Evolutionary conservation across 2,888 invertebrate genomes (phyloP).

Genomic region (Cybosia mesomella): DNA sequence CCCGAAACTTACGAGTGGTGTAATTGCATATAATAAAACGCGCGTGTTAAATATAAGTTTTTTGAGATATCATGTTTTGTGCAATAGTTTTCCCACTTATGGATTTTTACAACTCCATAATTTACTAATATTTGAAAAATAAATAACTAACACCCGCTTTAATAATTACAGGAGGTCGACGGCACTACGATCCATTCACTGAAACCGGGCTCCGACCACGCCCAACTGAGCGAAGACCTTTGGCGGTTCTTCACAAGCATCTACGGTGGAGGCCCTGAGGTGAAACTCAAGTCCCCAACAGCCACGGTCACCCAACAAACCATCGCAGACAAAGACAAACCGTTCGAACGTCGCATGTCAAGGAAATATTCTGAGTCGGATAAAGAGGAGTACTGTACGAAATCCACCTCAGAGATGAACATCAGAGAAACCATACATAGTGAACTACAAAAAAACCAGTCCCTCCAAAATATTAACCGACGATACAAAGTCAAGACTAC

Average conservation of each 20-base stretch:
- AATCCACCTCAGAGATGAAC: conserved; percentile 76
- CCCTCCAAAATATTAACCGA: conserved; percentile 78
- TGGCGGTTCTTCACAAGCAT: conserved; percentile 95
- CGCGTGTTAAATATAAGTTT: too few relatives aligned
- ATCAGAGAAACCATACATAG: conserved; percentile 68
- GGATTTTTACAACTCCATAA: neutral
- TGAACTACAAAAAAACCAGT: conserved; percentile 79
- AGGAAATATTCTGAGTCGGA: conserved; percentile 79
- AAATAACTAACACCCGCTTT: neutral
- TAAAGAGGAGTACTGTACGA: conserved; percentile 78
- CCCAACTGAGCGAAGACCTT: conserved; percentile 93
- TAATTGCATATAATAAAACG: too few relatives aligned
- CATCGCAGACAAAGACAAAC: conserved; percentile 42
- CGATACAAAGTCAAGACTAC: conserved; percentile 59
- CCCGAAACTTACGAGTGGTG: too few relatives aligned
- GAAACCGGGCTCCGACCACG: conserved; percentile 89
- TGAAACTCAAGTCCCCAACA: conserved; percentile 77
- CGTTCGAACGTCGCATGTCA: conserved; percentile 51
- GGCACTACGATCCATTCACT: conserved; percentile 70
- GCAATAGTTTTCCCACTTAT: neutral
- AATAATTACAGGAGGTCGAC: conserved; percentile 73
- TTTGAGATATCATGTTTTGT: too few relatives aligned
- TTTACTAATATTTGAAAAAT: neutral
- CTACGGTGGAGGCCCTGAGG: conserved; percentile 96
- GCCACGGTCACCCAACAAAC: conserved; percentile 30